phyloP scores from a whole-genome alignment of 2,888 invertebrate genomes.

The Ophraella communa region DNA sequence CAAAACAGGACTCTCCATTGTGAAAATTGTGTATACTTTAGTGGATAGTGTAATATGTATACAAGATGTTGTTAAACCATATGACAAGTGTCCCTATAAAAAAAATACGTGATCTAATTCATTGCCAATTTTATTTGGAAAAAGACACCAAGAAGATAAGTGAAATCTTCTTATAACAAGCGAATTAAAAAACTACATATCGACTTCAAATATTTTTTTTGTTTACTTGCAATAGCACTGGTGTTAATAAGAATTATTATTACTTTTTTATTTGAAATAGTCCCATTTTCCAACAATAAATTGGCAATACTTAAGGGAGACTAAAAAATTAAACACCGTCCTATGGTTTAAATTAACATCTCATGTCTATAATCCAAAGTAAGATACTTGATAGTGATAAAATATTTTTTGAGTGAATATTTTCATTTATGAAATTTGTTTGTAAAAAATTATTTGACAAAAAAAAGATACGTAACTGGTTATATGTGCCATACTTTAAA shows the following conservation, averaged over 20 bases:
- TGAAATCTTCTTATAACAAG: too few species aligned
- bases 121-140: neutral
- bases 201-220: neutral
- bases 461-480: slow-evolving; percentile 46
- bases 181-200: too few species aligned
- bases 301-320: neutral
- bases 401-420: slow-evolving; percentile 50
- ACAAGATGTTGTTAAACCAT: slow-evolving; percentile 32
- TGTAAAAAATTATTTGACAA: slow-evolving; percentile 34
- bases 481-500: slow-evolving; percentile 50
- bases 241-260: too few species aligned
- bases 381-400: slow-evolving; percentile 49
- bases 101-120: neutral
- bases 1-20: slow-evolving; percentile 50
- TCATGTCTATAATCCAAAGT: slow-evolving; percentile 55
- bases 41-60: slow-evolving; percentile 52
- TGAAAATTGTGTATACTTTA: slow-evolving; percentile 59
- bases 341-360: slow-evolving; percentile 44
- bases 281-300: neutral
- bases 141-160: neutral
- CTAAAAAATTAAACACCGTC: neutral
- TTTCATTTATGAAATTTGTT: slow-evolving; percentile 41
- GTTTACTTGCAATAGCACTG: too few species aligned
- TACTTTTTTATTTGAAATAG: neutral
- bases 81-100: neutral